Base-by-base conservation (phyloP, 2,113 vertebrate species). In the Forbesichthys agassizii region DNA sequence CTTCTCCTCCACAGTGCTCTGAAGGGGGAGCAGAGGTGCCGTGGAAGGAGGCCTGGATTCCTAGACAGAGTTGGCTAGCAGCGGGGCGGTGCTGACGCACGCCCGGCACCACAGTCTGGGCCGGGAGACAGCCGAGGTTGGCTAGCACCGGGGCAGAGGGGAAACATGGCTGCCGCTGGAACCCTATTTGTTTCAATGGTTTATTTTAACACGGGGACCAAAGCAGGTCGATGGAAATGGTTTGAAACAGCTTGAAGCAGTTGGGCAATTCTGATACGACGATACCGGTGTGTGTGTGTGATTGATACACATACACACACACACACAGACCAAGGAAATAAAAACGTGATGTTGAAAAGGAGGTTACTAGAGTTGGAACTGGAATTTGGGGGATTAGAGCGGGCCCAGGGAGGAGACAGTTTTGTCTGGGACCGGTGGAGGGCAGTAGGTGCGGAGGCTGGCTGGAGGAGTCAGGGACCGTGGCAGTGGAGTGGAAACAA, bases 101-200 rank as follows among this genome's bases (percentile, higher is more conserved):
- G 73, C 78, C 87, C 78, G 72, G 81, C 88, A 80, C 89, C 89
- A 88, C 89, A 88, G 88, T 88, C 88, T 91, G 89, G 88, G 89
- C 86, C 78, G 64, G 78, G 79, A 88, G 86, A 90, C 88, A 84
- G 87, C 76, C 80, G 73, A 59, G 68, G 73, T 77, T 84, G 84
- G 84, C 20, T 6, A 77, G 78, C 84, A 84, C 71, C 54, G 64
- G 71, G 73, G 80, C 71, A 86, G 83, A 79, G 75, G 58, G 69
- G 78, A 74, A 62, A 58, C 4, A 72, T 65, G 84, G 75, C 77
- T 82, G 76, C 75, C 27, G 61, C 64, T 75, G 81, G 71, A 86
- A 84, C 80, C 84, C 86, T 86, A 87, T 86, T 74, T 87, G 85
- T 81, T 83, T 75, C 81, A 72, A 70, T 84, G 79, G 85, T 85